Percentiles rank a stretch among this genome's conserved stretches.
phyloP scores from a whole-genome alignment of 1,140 invertebrate species.

The Cataglyphis hispanica region DNA sequence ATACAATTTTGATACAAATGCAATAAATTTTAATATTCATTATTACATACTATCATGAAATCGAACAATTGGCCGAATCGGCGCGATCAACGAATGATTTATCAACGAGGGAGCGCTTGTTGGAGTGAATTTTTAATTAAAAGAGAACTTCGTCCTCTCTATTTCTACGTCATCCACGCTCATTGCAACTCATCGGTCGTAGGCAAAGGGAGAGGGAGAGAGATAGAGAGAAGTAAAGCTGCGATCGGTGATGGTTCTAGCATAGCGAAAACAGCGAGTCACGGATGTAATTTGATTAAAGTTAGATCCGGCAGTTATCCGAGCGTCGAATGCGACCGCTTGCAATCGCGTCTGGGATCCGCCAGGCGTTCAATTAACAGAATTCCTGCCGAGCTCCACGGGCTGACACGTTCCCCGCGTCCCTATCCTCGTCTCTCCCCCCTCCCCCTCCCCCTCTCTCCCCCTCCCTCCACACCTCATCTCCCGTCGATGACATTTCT shows the following conservation, averaged over 20 bases:
- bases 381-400: conserved; percentile 69
- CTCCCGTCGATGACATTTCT: conserved; percentile 43
- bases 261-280: conserved; percentile 70
- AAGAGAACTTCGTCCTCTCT: conserved; percentile 28
- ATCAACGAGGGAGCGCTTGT: conserved; percentile 10
- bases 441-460: neutral
- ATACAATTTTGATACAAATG: neutral
- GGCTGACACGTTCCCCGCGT: conserved; percentile 64
- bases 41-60: neutral
- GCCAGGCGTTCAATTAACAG: conserved; percentile 74
- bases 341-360: conserved; percentile 69
- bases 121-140: conserved; percentile 72
- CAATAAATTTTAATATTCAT: conserved; percentile 30
- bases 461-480: neutral
- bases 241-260: conserved; percentile 52
- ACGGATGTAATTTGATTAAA: conserved; percentile 78
- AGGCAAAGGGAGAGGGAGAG: neutral
- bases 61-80: conserved; percentile 3
- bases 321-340: conserved; percentile 72
- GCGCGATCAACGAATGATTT: neutral
- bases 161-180: conserved; percentile 43
- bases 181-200: neutral
- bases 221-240: neutral
- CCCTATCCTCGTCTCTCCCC: conserved; percentile 8
- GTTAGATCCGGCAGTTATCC: conserved; percentile 73